phyloP scores from a whole-genome alignment of 1,140 invertebrate species.

The Hyposmocoma kahamanoa region DNA sequence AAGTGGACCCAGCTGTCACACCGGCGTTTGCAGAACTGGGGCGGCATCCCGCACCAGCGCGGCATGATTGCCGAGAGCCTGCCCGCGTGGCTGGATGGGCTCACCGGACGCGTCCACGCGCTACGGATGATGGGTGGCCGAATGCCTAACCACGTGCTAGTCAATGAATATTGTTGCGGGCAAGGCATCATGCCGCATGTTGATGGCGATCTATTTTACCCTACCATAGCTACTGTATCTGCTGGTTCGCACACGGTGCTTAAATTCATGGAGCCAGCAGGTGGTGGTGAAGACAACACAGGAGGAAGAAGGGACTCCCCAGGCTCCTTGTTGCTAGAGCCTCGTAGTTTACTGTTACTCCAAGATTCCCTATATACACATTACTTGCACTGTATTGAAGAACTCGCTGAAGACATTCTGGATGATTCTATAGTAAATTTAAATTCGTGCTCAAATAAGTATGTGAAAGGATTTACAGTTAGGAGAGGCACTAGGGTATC shows the following conservation, averaged over 20 bases:
- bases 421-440: slow-evolving; percentile 81
- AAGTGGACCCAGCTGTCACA: slow-evolving; percentile 97
- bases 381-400: slow-evolving; percentile 93
- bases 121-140: slow-evolving; percentile 84
- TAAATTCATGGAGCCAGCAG: slow-evolving; percentile 82
- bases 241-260: slow-evolving; percentile 92
- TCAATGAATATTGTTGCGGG: slow-evolving; percentile 95
- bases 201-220: slow-evolving; percentile 95
- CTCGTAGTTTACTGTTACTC: slow-evolving; percentile 90
- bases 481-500: slow-evolving; percentile 86
- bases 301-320: no score
- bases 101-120: slow-evolving; percentile 82
- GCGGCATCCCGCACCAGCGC: slow-evolving; percentile 92
- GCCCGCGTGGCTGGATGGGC: slow-evolving; percentile 87
- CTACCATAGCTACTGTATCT: slow-evolving; percentile 93
- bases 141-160: slow-evolving; percentile 94
- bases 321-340: slow-evolving; percentile 84
- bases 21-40: slow-evolving; percentile 96
- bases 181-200: slow-evolving; percentile 97
- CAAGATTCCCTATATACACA: slow-evolving; percentile 88
- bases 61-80: slow-evolving; percentile 96
- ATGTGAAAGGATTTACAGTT: slow-evolving; percentile 74
- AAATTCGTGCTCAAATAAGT: slow-evolving; percentile 73
- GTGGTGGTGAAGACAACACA: slow-evolving; percentile 27
- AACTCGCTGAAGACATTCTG: slow-evolving; percentile 81